phyloP scores from a whole-genome alignment of 2,888 invertebrate species.

The Salpingus planirostris region DNA sequence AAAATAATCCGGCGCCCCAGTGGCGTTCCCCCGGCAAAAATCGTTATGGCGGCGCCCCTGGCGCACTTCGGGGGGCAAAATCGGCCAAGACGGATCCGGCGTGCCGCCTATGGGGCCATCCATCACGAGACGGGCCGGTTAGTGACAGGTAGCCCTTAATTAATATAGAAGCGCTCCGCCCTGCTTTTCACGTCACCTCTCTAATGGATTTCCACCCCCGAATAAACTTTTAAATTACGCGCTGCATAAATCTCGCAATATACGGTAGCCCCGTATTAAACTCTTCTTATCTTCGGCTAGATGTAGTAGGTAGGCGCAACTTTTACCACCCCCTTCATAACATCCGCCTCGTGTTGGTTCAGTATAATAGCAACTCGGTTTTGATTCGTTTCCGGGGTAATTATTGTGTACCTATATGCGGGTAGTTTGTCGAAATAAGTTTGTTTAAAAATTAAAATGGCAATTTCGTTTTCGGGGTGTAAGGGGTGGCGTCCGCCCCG shows the following conservation, averaged over 20 bases:
- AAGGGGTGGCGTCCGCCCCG: too few relatives aligned
- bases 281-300: too few relatives aligned
- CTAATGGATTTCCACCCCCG: conserved; percentile 39
- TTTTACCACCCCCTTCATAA: too few relatives aligned
- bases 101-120: conserved; percentile 37
- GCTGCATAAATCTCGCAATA: conserved; percentile 33
- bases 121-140: conserved; percentile 37
- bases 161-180: conserved; percentile 41
- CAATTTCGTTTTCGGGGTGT: too few relatives aligned
- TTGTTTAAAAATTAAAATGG: too few relatives aligned
- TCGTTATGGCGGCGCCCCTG: not conserved
- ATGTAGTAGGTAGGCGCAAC: too few relatives aligned
- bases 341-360: too few relatives aligned
- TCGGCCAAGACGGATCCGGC: conserved; percentile 13
- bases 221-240: conserved; percentile 37
- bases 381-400: too few relatives aligned
- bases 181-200: conserved; percentile 39
- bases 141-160: conserved; percentile 42
- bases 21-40: conserved; percentile 1
- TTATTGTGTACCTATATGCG: too few relatives aligned
- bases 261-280: conserved; percentile 18
- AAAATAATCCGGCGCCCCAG: not conserved
- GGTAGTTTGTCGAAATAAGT: too few relatives aligned
- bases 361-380: too few relatives aligned
- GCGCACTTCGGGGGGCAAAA: conserved; percentile 5